Conservation (phyloP, 2,888 invertebrate genomes). For the Ecdyonurus torrentis region DNA sequence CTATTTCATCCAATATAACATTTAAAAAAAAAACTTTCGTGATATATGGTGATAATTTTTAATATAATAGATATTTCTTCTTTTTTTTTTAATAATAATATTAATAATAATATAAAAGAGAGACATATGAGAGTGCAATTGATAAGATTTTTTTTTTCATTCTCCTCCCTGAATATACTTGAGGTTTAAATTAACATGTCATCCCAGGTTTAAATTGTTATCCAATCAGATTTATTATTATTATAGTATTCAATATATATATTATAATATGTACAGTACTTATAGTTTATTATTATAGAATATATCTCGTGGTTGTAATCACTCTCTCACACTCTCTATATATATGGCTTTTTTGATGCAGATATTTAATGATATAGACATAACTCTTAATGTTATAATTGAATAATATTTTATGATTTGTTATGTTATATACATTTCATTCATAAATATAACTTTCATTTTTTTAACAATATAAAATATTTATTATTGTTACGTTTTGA, state of each 20-base stretch:
- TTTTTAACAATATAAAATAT: no score
- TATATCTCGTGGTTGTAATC: not conserved
- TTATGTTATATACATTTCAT: not conserved
- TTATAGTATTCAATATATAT: no score
- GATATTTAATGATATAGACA: not conserved
- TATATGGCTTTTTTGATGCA: no score
- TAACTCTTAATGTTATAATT: not conserved
- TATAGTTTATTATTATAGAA: not conserved
- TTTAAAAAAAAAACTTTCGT: no score
- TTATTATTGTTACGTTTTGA: no score
- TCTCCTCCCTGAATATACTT: not conserved
- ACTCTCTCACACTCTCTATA: not conserved
- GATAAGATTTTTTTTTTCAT: no score
- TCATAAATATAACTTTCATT: no score
- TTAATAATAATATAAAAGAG: no score
- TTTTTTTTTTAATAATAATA: no score
- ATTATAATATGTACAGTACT: not conserved
- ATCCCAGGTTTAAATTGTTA: not conserved
- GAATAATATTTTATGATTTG: no score
- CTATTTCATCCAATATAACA: not conserved
- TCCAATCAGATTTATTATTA: no score
- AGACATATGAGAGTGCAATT: no score
- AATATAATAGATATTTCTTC: not conserved
- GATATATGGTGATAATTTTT: not conserved
- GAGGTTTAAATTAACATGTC: not conserved